Evolutionary conservation across 1,140 invertebrate species (phyloP).

Genomic region (Doryteuthis pealeii): DNA sequence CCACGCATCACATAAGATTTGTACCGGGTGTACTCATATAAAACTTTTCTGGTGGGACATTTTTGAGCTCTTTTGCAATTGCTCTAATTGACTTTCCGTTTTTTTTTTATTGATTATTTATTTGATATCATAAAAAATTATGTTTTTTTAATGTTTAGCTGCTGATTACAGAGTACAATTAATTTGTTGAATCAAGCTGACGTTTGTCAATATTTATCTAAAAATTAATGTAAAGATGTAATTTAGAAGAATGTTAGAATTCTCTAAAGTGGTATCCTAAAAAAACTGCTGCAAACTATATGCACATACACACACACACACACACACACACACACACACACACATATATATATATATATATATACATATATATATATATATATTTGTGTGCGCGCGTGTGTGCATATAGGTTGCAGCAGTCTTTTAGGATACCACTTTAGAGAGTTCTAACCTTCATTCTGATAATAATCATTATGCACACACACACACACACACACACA

Average conservation of each 20-base stretch:
- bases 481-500: too few relatives aligned
- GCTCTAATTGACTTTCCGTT: background rate
- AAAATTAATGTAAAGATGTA: background rate
- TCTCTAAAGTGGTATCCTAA: background rate
- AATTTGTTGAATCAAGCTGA: background rate
- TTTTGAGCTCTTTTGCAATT: background rate
- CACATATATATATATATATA: constrained; percentile 7
- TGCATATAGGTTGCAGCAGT: background rate
- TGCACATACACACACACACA: background rate
- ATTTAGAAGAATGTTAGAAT: background rate
- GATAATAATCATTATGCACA: too few relatives aligned
- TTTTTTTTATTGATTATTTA: background rate
- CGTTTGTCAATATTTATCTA: background rate
- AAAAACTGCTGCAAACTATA: background rate
- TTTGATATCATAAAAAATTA: background rate
- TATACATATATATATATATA: constrained; percentile 6
- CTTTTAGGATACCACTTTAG: too few relatives aligned
- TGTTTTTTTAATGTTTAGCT: background rate
- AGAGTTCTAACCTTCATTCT: too few relatives aligned
- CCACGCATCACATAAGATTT: background rate
- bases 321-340: background rate
- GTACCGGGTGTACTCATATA: background rate
- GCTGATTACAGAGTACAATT: background rate
- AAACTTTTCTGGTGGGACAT: background rate
- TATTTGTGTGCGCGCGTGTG: background rate